A percentile compares a stretch with the other conserved stretches of the same genome.
Conservation (phyloP, 2,113 vertebrate species). For the Calonectris borealis region DNA sequence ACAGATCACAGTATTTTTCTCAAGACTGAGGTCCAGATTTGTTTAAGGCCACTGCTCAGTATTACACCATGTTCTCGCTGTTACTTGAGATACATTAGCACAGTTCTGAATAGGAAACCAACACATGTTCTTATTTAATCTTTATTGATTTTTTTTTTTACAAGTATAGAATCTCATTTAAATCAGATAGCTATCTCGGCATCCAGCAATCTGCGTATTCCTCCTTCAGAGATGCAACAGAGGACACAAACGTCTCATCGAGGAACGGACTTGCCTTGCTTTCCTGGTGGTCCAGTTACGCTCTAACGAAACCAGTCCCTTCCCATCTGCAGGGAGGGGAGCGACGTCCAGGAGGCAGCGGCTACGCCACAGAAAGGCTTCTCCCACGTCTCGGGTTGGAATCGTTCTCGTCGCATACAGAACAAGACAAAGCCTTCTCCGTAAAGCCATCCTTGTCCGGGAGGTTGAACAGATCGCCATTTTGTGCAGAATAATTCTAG, state of each 20-base stretch:
- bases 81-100: background rate
- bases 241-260: background rate
- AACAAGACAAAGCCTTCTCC: constrained; percentile 16
- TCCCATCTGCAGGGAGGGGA: background rate
- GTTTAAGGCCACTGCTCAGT: background rate
- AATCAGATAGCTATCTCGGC: constrained; percentile 16
- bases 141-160: constrained; percentile 45
- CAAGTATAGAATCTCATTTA: constrained; percentile 55
- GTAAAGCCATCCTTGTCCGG: background rate
- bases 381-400: background rate
- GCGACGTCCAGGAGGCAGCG: background rate
- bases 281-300: background rate
- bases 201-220: background rate
- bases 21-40: background rate
- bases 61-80: background rate
- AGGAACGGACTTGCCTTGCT: background rate
- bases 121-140: constrained; percentile 11
- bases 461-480: background rate
- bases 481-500: constrained; percentile 52
- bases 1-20: background rate
- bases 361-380: background rate
- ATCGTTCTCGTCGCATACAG: background rate
- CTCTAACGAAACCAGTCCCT: background rate
- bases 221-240: background rate
- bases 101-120: background rate